These are phyloP conservation scores for Capreolus pygargus DNA, from an alignment of 2,113 vertebrate species.

Conservation along the genomic window DNA sequence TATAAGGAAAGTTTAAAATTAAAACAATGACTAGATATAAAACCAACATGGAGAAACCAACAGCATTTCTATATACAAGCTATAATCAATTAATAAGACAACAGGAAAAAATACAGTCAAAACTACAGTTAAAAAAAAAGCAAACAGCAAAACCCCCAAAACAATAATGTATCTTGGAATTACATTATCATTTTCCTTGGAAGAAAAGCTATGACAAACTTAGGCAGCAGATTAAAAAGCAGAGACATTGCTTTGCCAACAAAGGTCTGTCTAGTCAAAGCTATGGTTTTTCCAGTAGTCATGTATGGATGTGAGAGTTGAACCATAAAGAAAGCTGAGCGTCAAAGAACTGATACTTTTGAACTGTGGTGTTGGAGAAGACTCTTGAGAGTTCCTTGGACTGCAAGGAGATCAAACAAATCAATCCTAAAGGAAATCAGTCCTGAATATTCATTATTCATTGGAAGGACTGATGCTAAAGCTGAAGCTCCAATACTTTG, in stretches of 20 bases:
- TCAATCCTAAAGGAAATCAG: not conserved
- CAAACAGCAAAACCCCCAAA: not conserved
- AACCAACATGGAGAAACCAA: not conserved
- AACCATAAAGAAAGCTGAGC: not conserved
- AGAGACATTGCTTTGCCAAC: not conserved
- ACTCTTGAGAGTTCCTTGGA: not conserved
- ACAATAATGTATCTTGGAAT: not conserved
- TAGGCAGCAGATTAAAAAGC: not conserved
- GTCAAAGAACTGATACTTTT: not conserved
- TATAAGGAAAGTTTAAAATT: not conserved
- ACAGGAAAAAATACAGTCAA: not conserved
- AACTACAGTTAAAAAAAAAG: not conserved
- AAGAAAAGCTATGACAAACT: not conserved
- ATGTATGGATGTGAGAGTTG: not conserved
- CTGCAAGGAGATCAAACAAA: not conserved
- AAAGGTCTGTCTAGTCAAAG: not conserved
- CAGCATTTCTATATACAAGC: not conserved
- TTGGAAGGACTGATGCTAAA: not conserved
- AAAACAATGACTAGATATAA: not conserved
- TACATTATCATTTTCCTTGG: not conserved
- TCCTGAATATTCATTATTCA: not conserved
- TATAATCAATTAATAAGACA: not conserved
- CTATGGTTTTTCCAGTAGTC: not conserved
- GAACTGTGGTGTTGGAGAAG: not conserved
- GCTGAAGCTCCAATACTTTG: not conserved